Evolutionary conservation across 2,113 vertebrate genomes (phyloP), one percentile per base, ranked within the genome.

Genomic region (Telmatochromis sp.): DNA sequence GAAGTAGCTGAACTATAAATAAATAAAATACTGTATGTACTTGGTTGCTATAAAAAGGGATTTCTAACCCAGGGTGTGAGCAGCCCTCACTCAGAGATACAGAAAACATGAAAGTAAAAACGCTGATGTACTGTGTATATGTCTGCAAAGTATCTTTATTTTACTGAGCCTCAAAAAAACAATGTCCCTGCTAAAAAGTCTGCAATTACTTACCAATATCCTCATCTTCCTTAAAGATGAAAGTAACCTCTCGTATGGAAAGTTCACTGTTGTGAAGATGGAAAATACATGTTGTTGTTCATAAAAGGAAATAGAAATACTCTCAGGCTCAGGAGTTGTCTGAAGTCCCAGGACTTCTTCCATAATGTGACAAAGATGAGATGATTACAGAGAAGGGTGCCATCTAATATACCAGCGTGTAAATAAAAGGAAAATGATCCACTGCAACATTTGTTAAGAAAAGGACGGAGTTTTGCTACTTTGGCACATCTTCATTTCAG

Each of bases 161-260:
- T 68, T 1, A 37, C 12, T 80, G 26, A 28, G 73, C 15, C 28
- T 58, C 57, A 55, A 10, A 54, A 40, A 60, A 71, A 78, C 57
- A 80, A 15, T 9, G 58, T 78, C 21, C 33, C 55, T 83, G 84
- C 86, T 87, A 75, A 86, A 89, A 88, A 81, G 55, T 81, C 33
- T 80, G 54, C 58, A 86, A 80, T 81, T 63, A 83, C 86, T 91
- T 84, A 86, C 60, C 79, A 81, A 33, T 50, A 55, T 82, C 28
- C 31, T 53, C 14, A 26, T 40, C 60, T 51, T 81, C 23, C 47
- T 53, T 81, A 58, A 58, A 58, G 57, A 2, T 58, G 14, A 58
- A 58, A 31, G 26, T 60, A 60, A 60, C 8, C 2, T 60, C 17
- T 50, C 0, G 3, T 79, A 63, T 54, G 15, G 11, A 65, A 58